Evolutionary conservation across 2,113 vertebrate genomes (phyloP).

Genomic region (Narcine bancroftii): DNA sequence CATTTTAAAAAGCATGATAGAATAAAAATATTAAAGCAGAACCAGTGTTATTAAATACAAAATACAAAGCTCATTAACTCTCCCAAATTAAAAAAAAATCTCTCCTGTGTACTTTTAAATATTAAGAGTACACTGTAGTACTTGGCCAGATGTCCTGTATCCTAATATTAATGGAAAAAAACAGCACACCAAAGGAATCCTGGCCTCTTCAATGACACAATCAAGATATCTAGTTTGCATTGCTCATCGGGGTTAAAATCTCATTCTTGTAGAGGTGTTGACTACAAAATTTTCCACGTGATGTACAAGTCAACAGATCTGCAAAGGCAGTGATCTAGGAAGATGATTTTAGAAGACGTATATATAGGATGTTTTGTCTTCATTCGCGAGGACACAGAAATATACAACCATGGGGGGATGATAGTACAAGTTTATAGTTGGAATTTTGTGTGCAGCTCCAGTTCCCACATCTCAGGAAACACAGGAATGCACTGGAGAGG

Average conservation of each 20-base stretch:
- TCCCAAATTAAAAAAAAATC: background rate
- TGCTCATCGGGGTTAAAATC: background rate
- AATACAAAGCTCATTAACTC: background rate
- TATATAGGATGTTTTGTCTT: background rate
- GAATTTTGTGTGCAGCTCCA: background rate
- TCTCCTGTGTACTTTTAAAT: background rate
- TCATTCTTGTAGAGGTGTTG: background rate
- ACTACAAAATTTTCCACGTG: too few relatives aligned
- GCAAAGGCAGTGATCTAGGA: background rate
- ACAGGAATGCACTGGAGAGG: background rate
- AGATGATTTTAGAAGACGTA: too few relatives aligned
- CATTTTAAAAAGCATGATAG: background rate
- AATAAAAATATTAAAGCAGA: background rate
- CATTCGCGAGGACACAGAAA: background rate
- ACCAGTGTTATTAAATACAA: background rate
- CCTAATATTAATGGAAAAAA: background rate
- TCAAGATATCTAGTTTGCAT: background rate
- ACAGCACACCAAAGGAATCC: background rate
- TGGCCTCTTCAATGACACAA: background rate
- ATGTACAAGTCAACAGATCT: background rate
- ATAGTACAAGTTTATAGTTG: background rate
- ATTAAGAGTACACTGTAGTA: background rate
- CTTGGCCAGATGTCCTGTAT: background rate
- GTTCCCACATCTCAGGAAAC: background rate
- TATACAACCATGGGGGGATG: background rate